Evolutionary conservation across 1,140 invertebrate genomes (phyloP).

Genomic region (Penaeus chinensis): DNA sequence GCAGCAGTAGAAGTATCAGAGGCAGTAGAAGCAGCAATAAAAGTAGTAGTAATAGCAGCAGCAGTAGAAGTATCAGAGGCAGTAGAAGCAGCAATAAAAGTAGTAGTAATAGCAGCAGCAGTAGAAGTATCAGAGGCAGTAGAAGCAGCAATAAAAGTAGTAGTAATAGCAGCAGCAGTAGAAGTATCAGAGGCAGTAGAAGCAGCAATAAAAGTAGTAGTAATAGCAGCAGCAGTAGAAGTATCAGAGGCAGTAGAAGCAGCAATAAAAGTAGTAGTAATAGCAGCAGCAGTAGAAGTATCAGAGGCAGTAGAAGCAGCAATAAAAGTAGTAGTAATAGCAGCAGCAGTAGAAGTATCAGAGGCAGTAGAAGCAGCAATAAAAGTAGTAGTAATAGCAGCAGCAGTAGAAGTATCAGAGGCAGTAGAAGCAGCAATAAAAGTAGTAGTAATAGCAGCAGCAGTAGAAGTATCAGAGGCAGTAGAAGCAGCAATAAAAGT

Average conservation of each 20-base stretch:
- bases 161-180: conserved; percentile 38
- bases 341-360: conserved; percentile 38
- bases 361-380: too few species aligned
- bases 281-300: conserved; percentile 51
- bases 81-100: conserved; percentile 47
- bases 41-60: conserved; percentile 40
- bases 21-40: conserved; percentile 25
- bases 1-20: neutral
- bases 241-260: conserved; percentile 15
- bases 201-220: neutral
- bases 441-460: neutral
- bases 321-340: conserved; percentile 48
- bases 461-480: neutral
- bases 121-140: too few species aligned
- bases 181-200: too few species aligned
- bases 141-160: too few species aligned
- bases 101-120: conserved; percentile 40
- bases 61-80: conserved; percentile 55
- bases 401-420: too few species aligned
- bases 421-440: too few species aligned
- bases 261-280: conserved; percentile 32
- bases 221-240: neutral
- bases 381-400: conserved; percentile 41
- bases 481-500: conserved; percentile 30
- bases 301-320: conserved; percentile 52